Conservation (phyloP, 2,797 vertebrate genomes). For the Basileuterus tristriatus region DNA sequence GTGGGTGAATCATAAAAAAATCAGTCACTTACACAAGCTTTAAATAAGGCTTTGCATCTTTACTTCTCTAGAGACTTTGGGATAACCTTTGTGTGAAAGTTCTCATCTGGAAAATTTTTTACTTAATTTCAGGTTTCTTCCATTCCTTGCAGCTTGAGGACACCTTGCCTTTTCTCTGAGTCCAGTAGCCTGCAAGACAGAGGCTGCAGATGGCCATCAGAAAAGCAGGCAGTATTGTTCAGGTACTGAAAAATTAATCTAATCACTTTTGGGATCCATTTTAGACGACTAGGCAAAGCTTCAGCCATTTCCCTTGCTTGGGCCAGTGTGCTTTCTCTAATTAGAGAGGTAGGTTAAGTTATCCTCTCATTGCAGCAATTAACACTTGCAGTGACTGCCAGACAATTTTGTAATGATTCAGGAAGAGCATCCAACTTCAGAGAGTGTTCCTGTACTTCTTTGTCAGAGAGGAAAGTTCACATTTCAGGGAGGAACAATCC, state of each 20-base stretch:
- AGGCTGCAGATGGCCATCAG: background rate
- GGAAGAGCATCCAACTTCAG: slow-evolving; percentile 48
- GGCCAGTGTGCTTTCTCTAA: slow-evolving; percentile 21
- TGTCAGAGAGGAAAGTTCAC: slow-evolving; percentile 43
- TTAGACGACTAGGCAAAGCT: background rate
- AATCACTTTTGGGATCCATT: background rate
- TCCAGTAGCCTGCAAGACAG: background rate
- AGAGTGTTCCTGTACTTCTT: slow-evolving; percentile 35
- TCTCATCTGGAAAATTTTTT: background rate
- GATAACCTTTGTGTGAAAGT: background rate
- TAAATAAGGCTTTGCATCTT: background rate
- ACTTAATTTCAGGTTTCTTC: background rate
- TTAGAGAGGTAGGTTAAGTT: slow-evolving; percentile 37
- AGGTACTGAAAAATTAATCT: background rate
- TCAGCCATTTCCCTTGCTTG: background rate
- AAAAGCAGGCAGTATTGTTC: background rate
- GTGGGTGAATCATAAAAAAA: background rate
- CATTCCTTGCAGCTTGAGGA: background rate
- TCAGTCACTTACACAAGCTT: background rate
- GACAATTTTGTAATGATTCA: slow-evolving; percentile 56
- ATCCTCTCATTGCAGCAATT: slow-evolving; percentile 56
- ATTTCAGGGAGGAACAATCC: slow-evolving; percentile 21
- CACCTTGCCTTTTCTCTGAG: background rate
- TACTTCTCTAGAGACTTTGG: background rate
- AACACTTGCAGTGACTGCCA: slow-evolving; percentile 47